Base-by-base conservation (phyloP, 2,888 invertebrate genomes). In the Steinernema hermaphroditum region DNA sequence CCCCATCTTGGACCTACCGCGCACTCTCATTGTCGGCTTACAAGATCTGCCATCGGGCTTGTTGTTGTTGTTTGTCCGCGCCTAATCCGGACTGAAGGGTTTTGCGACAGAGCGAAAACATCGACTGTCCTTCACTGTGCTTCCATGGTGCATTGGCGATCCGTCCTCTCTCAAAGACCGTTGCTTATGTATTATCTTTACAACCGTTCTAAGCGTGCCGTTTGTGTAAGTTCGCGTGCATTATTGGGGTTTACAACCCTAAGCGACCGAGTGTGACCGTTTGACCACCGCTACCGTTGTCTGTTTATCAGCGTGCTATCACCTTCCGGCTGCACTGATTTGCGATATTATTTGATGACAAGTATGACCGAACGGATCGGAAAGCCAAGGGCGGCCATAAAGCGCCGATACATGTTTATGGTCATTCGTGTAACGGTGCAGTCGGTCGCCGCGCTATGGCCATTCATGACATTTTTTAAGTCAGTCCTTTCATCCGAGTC, bases 341-440 rank as follows among this genome's bases (percentile, higher is more conserved):
- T 62, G 27, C 62, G 32, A 62, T 62, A 62, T 24, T 32, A n/a
- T 62, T 32, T 29, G 62, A 4, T 62, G 62, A 29, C 29, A 62
- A 24, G 62, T 6, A n/a, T 62, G 62, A 62, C 62, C 62, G 62
- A 16, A 16, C 32, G 34, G 62, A 62, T 62, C 62, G 27, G 19
- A 12, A 54, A 54, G 54, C 54, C 29, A 24, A 46, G 46, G 29
- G 32, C 62, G 62, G 32, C 62, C 27, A 62, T 62, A 62, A 62
- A 62, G 62, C 62, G 32, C 62, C 32, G 32, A 29, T 62, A 62
- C 62, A 62, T 62, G 27, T 54, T 62, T 62, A 62, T 32, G 62
- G 62, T 29, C 16, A 29, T 32, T 32, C 62, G 32, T 62, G 29
- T 12, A 14, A 4, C 62, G 62, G 29, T 62, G 16, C 62, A 24